Percentiles rank a stretch among this genome's conserved stretches.
phyloP scores from a whole-genome alignment of 2,888 invertebrate genomes.

The Rhagonycha lutea region DNA sequence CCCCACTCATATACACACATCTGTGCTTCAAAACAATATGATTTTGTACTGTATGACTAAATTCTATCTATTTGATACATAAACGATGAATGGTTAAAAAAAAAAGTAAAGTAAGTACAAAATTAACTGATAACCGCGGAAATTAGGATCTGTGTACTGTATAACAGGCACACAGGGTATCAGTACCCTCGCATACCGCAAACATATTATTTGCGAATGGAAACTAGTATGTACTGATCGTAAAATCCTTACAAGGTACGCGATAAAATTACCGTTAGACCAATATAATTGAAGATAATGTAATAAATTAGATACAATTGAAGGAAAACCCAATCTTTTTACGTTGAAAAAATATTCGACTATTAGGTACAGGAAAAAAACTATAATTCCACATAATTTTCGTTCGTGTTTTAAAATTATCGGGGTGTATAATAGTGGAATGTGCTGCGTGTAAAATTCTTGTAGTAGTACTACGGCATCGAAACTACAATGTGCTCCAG shows the following conservation, averaged over 20 bases:
- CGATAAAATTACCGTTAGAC: neutral
- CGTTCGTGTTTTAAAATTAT: conserved; percentile 9
- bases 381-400: neutral
- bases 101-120: no score
- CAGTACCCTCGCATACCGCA: neutral
- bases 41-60: no score
- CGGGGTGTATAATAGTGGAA: conserved; percentile 17
- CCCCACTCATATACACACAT: no score
- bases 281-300: neutral
- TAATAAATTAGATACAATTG: neutral
- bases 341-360: neutral
- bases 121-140: no score
- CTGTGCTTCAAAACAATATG: no score
- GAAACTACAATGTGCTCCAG: conserved; percentile 22
- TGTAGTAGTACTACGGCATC: conserved; percentile 27
- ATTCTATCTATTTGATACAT: no score
- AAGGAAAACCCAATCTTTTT: neutral
- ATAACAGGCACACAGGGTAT: no score
- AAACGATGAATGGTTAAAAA: no score
- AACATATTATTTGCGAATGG: neutral
- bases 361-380: neutral
- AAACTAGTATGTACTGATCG: neutral
- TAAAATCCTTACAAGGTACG: neutral
- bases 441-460: conserved; percentile 25
- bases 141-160: no score